A percentile compares a stretch with the other conserved stretches of the same genome.
Evolutionary conservation across 2,888 invertebrate species (phyloP).

Genomic region (Formica aserva): DNA sequence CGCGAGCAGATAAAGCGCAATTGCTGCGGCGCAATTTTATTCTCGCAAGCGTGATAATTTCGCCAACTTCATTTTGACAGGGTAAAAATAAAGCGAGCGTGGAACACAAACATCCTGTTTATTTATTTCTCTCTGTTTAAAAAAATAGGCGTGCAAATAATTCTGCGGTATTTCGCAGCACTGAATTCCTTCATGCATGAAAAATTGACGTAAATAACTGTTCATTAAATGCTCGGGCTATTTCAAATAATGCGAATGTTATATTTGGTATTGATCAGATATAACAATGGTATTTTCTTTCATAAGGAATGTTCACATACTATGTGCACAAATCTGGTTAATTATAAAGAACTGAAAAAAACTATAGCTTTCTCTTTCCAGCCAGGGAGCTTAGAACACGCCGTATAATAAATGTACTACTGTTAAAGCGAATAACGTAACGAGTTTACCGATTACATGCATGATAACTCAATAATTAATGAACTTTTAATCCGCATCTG

Average conservation of each 20-base stretch:
- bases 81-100: conserved; percentile 20
- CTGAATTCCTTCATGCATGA: conserved; percentile 16
- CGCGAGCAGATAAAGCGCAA: conserved; percentile 43
- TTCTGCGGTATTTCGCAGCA: neutral
- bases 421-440: neutral
- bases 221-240: conserved; percentile 26
- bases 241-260: conserved; percentile 19
- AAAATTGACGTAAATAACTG: conserved; percentile 37
- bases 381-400: neutral
- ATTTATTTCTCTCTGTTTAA: conserved; percentile 29
- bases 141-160: conserved; percentile 28
- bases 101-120: neutral
- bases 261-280: conserved; percentile 31
- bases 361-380: neutral
- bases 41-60: conserved; percentile 32
- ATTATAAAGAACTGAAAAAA: conserved; percentile 14
- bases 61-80: conserved; percentile 36
- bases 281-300: conserved; percentile 30
- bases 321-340: neutral
- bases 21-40: conserved; percentile 28
- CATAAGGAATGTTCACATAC: neutral
- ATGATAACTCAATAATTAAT: neutral
- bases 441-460: neutral
- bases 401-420: neutral
- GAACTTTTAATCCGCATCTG: neutral